Conservation (phyloP, 2,888 invertebrate species). For the Thyatira batis region DNA sequence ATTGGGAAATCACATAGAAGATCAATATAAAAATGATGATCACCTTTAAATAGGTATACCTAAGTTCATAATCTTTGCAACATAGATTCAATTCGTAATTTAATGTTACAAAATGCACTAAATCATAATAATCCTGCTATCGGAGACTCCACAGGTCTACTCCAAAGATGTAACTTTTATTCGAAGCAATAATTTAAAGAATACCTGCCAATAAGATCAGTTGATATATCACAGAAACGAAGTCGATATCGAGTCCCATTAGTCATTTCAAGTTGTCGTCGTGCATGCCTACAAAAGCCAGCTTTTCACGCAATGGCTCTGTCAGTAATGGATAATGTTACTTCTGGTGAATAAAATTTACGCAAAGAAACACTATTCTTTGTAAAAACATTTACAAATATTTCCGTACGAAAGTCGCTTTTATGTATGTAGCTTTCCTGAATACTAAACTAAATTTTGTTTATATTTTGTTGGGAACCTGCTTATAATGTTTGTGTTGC, state of each 20-base stretch:
- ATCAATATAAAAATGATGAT: constrained; percentile 3
- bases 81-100: no score
- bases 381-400: constrained; percentile 4
- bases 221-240: constrained; percentile 18
- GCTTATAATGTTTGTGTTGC: constrained; percentile 2
- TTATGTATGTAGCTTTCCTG: constrained; percentile 2
- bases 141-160: neutral
- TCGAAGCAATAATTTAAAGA: neutral
- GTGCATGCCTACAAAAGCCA: constrained; percentile 26
- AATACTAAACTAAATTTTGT: constrained; percentile 7
- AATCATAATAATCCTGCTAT: neutral
- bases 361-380: constrained; percentile 17
- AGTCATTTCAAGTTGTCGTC: constrained; percentile 37
- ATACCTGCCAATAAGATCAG: neutral
- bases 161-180: neutral
- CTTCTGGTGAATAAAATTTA: constrained; percentile 27
- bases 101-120: neutral
- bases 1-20: constrained; percentile 17
- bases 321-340: constrained; percentile 39
- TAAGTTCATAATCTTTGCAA: no score
- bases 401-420: neutral
- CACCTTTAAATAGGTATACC: no score
- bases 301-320: constrained; percentile 33
- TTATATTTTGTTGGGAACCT: neutral
- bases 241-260: constrained; percentile 37